Conservation (phyloP, 2,797 vertebrate species). For the Choloepus didactylus region DNA sequence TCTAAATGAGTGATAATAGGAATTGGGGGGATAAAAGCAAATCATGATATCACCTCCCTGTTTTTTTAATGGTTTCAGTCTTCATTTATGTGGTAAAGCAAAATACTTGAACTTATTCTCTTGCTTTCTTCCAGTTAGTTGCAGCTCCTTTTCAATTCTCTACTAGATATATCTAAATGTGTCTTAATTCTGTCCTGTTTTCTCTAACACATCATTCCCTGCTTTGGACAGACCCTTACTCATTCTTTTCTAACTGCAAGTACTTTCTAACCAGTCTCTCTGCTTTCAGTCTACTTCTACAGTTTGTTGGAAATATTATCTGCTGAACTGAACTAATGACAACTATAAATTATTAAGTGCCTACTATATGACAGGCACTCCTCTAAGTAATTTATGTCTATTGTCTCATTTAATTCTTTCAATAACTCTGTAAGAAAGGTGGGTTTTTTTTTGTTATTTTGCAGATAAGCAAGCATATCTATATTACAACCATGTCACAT, state of each 20-base stretch:
- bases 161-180: background rate
- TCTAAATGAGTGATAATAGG: background rate
- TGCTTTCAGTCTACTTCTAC: background rate
- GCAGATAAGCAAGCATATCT: conserved; percentile 22
- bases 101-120: background rate
- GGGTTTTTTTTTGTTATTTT: background rate
- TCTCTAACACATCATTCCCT: background rate
- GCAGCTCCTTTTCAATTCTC: background rate
- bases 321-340: background rate
- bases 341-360: background rate
- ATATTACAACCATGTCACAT: background rate
- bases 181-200: conserved; percentile 4
- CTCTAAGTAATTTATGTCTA: background rate
- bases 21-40: background rate
- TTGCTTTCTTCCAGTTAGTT: background rate
- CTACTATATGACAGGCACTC: background rate
- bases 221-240: background rate
- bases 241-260: background rate
- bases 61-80: background rate
- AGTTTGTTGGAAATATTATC: conserved; percentile 35
- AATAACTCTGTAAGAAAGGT: background rate
- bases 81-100: background rate
- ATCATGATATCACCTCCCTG: background rate
- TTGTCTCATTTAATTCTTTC: background rate
- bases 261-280: background rate